Conservation (phyloP, 2,797 vertebrate species). For the Acanthornis magna region DNA sequence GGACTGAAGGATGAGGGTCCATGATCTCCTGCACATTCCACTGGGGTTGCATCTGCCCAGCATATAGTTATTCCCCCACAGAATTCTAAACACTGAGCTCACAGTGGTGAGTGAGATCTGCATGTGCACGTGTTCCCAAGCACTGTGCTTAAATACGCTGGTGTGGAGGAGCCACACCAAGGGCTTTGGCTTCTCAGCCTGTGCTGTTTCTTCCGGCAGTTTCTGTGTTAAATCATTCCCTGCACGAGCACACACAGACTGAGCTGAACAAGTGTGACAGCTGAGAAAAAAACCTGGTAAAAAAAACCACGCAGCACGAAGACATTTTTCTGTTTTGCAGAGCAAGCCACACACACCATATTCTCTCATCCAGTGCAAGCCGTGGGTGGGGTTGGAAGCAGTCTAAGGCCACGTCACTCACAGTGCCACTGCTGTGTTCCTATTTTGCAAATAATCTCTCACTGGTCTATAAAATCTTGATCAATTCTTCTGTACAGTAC, state of each 20-base stretch:
- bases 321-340: not conserved
- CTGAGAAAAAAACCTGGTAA: not conserved
- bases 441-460: not conserved
- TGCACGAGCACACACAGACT: not conserved
- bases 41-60: not conserved
- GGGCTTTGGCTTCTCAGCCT: not conserved
- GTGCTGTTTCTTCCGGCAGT: not conserved
- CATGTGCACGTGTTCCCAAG: not conserved
- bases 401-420: not conserved
- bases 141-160: not conserved
- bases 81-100: not conserved
- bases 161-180: not conserved
- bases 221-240: not conserved
- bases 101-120: fast-evolving
- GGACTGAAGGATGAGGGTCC: not conserved
- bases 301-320: not conserved
- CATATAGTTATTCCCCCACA: not conserved
- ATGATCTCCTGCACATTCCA: not conserved
- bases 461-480: not conserved
- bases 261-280: not conserved
- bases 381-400: not conserved
- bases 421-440: not conserved
- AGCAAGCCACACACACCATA: not conserved
- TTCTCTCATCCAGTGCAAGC: not conserved
- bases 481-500: not conserved